Conservation (phyloP, 2,888 invertebrate species). For the Apodemia duryi region DNA sequence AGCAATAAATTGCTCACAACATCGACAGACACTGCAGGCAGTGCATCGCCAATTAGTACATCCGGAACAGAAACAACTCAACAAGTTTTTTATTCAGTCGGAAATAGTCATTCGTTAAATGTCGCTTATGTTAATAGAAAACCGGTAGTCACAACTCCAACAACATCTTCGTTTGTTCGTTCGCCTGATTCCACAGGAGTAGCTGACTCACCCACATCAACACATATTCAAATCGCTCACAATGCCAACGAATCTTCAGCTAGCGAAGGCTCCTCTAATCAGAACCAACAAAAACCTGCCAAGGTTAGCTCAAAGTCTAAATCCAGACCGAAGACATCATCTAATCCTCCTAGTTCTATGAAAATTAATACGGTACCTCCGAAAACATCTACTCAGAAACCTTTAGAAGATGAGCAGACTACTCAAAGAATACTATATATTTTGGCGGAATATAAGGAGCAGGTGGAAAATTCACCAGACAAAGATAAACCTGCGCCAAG, state of each 20-base stretch:
- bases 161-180: conserved; percentile 53
- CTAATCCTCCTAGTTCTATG: conserved; percentile 77
- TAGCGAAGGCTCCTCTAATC: conserved; percentile 38
- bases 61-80: conserved; percentile 48
- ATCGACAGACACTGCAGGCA: conserved; percentile 51
- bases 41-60: conserved; percentile 41
- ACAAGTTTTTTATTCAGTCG: conserved; percentile 64
- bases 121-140: conserved; percentile 68
- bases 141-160: conserved; percentile 51
- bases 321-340: conserved; percentile 75
- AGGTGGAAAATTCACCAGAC: conserved; percentile 88
- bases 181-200: conserved; percentile 67
- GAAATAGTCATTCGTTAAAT: conserved; percentile 57
- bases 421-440: conserved; percentile 89
- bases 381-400: conserved; percentile 81
- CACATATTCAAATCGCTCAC: conserved; percentile 49
- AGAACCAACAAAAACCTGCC: conserved; percentile 44
- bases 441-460: conserved; percentile 88
- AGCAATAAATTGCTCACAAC: conserved; percentile 44
- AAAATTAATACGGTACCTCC: conserved; percentile 83
- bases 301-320: conserved; percentile 65
- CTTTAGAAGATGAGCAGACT: conserved; percentile 89
- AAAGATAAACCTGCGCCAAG: conserved; percentile 90
- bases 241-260: conserved; percentile 51
- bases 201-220: conserved; percentile 55